A percentile compares a stretch with the other conserved stretches of the same genome.
phyloP scores from a whole-genome alignment of 2,888 invertebrate genomes.

The Cryptus viduatorius region DNA sequence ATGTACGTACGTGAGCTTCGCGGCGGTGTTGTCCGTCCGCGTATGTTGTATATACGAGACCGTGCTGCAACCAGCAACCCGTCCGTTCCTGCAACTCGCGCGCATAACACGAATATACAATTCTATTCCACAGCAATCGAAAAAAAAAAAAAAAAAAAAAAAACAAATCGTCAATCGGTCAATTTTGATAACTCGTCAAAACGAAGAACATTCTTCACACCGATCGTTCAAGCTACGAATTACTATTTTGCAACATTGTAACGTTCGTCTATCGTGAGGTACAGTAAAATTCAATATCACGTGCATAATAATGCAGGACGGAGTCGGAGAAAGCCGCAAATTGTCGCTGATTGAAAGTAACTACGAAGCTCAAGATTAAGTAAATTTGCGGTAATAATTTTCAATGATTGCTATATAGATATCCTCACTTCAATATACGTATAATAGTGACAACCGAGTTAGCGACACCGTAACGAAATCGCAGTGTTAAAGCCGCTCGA shows the following conservation, averaged over 20 bases:
- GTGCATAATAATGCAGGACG: background rate
- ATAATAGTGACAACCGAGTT: conserved; percentile 24
- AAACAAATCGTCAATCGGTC: conserved; percentile 27
- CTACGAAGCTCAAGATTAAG: conserved; percentile 3
- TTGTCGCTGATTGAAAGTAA: conserved; percentile 25
- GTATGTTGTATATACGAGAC: conserved; percentile 69
- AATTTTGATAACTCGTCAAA: conserved; percentile 15
- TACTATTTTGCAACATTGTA: conserved; percentile 24
- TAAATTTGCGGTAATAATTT: conserved; percentile 1
- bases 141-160: conserved; percentile 18
- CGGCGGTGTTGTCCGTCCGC: conserved; percentile 70
- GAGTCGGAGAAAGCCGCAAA: conserved; percentile 14
- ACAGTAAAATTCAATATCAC: conserved; percentile 11
- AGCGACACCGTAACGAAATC: conserved; percentile 62
- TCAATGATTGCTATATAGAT: background rate
- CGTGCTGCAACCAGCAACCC: conserved; percentile 70
- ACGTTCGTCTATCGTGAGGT: background rate
- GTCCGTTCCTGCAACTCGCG: conserved; percentile 69
- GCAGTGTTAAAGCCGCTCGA: conserved; percentile 58
- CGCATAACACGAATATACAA: conserved; percentile 68
- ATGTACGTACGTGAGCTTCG: conserved; percentile 72
- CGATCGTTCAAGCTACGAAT: conserved; percentile 22
- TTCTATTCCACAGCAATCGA: conserved; percentile 58
- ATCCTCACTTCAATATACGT: background rate
- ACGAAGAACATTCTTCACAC: background rate